These are phyloP conservation scores for Etheostoma spectabile DNA, from an alignment of 2,113 vertebrate genomes.

Conservation along the genomic window DNA sequence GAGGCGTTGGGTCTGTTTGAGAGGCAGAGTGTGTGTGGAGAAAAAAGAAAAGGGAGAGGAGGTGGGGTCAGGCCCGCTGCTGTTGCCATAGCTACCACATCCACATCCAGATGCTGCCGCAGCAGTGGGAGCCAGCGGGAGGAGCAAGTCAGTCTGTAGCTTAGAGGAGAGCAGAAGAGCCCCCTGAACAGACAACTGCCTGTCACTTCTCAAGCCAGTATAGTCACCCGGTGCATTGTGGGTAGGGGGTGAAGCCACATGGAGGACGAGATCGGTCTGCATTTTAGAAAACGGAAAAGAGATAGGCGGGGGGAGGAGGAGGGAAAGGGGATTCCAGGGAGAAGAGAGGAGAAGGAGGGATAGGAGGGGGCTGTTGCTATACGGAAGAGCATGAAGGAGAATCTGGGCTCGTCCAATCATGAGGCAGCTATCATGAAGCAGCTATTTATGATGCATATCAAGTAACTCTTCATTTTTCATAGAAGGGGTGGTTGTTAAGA, in stretches of 20 bases:
- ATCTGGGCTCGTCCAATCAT: conserved; percentile 79
- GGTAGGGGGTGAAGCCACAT: conserved; percentile 72
- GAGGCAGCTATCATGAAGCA: conserved; percentile 62
- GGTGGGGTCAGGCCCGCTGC: conserved; percentile 70
- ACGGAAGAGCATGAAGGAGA: conserved; percentile 82
- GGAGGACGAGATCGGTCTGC: conserved; percentile 64
- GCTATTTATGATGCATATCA: conserved; percentile 84
- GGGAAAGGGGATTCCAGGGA: conserved; percentile 70
- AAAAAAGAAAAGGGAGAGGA: conserved; percentile 37
- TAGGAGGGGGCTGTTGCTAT: conserved; percentile 84
- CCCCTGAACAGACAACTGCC: conserved; percentile 50
- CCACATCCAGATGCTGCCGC: conserved; percentile 83
- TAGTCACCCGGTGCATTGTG: conserved; percentile 75
- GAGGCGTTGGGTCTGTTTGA: conserved; percentile 52
- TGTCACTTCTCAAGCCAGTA: conserved; percentile 65
- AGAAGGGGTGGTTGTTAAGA: conserved; percentile 55
- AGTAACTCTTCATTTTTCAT: conserved; percentile 79
- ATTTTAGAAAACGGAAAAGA: conserved; percentile 53
- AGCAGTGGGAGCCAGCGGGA: conserved; percentile 74
- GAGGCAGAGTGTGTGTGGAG: conserved; percentile 18
- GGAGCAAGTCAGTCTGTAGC: conserved; percentile 62
- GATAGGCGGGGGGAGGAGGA: conserved; percentile 17
- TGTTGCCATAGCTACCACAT: conserved; percentile 82
- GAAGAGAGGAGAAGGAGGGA: conserved; percentile 60
- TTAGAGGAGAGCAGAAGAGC: conserved; percentile 52